Conservation (phyloP, 2,888 invertebrate species). For the Agrotis segetum region DNA sequence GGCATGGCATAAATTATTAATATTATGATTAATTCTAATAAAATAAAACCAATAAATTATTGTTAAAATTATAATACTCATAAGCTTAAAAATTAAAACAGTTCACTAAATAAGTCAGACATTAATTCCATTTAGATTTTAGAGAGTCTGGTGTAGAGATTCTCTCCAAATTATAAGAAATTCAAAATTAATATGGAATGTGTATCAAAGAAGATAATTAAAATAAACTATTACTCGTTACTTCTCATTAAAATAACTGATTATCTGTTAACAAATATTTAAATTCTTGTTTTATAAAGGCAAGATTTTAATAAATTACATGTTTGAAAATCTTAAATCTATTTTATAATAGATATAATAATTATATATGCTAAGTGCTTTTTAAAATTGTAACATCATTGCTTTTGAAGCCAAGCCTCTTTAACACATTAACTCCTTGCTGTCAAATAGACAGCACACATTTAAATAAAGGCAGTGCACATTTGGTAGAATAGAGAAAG, state of each 20-base stretch:
- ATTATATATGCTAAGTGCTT: constrained; percentile 44
- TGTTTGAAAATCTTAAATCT: constrained; percentile 39
- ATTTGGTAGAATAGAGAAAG: constrained; percentile 26
- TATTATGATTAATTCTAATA: not conserved
- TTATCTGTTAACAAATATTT: constrained; percentile 17
- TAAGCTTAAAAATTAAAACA: constrained; percentile 62
- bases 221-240: not conserved
- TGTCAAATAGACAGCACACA: constrained; percentile 33
- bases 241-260: constrained; percentile 1
- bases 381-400: constrained; percentile 50
- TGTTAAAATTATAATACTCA: constrained; percentile 56
- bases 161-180: constrained; percentile 23
- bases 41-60: constrained; percentile 5
- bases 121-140: constrained; percentile 7
- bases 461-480: constrained; percentile 32
- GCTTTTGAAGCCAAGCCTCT: constrained; percentile 63
- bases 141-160: constrained; percentile 34
- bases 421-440: constrained; percentile 36
- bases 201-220: constrained; percentile 2
- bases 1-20: no score
- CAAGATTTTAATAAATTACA: constrained; percentile 38
- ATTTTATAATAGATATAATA: constrained; percentile 30
- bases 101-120: constrained; percentile 15
- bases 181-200: constrained; percentile 58
- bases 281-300: constrained; percentile 10